Evolutionary conservation across 2,888 invertebrate species (phyloP), one percentile per base, ranked within the genome.

Genomic region (Drymonia ruficornis): DNA sequence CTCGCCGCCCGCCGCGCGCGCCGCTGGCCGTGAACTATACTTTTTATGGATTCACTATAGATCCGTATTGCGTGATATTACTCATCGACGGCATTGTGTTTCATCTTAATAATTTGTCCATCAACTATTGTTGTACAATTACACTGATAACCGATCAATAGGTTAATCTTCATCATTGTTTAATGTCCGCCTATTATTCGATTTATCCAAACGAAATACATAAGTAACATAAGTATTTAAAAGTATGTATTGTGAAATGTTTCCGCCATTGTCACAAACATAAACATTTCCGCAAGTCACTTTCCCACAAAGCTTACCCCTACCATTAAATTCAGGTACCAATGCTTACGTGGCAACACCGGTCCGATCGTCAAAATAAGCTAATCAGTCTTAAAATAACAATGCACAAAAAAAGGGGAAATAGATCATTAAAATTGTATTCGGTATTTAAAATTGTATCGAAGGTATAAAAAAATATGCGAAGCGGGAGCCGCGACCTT

Each of bases 1-100:
- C 58, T 54, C 63, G 59, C 62, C 54, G 65, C 59, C 62, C 65
- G 59, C 59, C 67, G 69, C 69, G 68, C 69, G 65, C 65, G 65
- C 59, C 60, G 61, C 66, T 78, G 86, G 63, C 87, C 87, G 75
- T 87, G 89, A 88, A 89, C 88, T 88, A 86, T 86, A 83, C 75
- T 84, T 87, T 90, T 88, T 86, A 81, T 83, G 71, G 76, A 78
- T 78, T 74, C 80, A 75, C 67, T 69, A 72, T 74, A 86, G 82
- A 86, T 89, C 85, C 87, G 86, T 86, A 77, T 83, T 86, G 79
- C 75, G 74, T 72, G 70, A 78, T 77, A 68, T 80, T 80, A 83
- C 80, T 83, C 78, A 78, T 79, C 74, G 63, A 69, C 58, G 64
- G 73, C 63, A 78, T 81, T 83, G 78, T 81, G 70, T 72, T 65